Percentiles rank a stretch among this genome's conserved stretches.
These are phyloP conservation scores for Paraplagusia blochii DNA, from an alignment of 2,113 vertebrate genomes.

Conservation along the genomic window DNA sequence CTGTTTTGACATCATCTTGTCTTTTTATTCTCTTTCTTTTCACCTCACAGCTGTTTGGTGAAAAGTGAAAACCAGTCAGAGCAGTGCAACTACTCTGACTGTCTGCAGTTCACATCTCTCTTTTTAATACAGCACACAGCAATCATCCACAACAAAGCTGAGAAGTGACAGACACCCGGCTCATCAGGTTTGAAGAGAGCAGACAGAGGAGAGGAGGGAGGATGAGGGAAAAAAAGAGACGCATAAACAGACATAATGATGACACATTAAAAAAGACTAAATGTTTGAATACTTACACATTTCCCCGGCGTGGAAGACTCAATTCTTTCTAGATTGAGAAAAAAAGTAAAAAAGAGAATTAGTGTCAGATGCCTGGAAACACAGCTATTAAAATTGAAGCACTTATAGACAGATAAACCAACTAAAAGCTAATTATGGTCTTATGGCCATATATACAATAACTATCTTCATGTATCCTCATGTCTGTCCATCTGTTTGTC, in stretches of 20 bases:
- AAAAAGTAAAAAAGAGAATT: conserved; percentile 17
- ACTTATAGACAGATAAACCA: no score
- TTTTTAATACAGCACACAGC: not conserved
- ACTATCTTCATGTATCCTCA: no score
- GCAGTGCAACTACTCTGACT: conserved; percentile 18
- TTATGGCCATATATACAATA: no score
- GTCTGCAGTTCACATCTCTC: not conserved
- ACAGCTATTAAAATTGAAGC: no score
- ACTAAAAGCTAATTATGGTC: no score
- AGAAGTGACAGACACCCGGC: conserved; percentile 27
- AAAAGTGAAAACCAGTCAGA: conserved; percentile 48
- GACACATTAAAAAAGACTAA: not conserved
- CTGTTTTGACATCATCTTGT: no score
- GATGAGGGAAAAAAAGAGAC: not conserved
- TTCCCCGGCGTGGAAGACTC: conserved; percentile 89
- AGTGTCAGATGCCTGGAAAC: not conserved
- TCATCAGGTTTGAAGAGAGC: conserved; percentile 24
- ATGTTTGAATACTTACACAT: conserved; percentile 80
- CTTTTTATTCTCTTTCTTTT: not conserved
- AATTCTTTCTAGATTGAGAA: conserved; percentile 86
- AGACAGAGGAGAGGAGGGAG: no score
- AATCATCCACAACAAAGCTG: conserved; percentile 13
- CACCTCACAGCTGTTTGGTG: not conserved
- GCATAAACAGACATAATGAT: not conserved
- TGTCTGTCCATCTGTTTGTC: no score